phyloP scores from a whole-genome alignment of 2,113 vertebrate species.

The Lathamus discolor region DNA sequence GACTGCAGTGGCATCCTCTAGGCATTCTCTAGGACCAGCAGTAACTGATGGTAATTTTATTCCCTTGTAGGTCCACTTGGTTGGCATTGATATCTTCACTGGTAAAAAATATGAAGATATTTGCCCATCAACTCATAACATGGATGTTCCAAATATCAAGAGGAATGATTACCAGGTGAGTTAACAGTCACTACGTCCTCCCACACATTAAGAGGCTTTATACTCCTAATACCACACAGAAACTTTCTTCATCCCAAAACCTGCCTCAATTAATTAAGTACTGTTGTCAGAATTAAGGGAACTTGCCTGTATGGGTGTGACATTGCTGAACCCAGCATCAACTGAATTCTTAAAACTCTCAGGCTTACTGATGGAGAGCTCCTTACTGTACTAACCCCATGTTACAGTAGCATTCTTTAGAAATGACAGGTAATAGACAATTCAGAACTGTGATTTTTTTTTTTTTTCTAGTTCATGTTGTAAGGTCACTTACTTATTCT shows the following conservation, averaged over 20 bases:
- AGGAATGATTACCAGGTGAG: conserved; percentile 94
- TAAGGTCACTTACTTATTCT: not conserved
- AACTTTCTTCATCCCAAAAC: not conserved
- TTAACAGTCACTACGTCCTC: not conserved
- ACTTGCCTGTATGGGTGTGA: not conserved
- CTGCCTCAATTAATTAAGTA: not conserved
- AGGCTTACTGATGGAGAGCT: not conserved
- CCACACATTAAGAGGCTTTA: not conserved
- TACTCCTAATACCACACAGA: not conserved
- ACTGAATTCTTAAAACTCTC: not conserved
- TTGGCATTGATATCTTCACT: conserved; percentile 98
- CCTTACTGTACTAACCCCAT: not conserved
- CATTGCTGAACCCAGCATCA: not conserved
- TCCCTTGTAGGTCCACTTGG: conserved; percentile 88
- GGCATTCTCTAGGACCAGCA: not conserved
- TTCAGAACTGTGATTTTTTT: not conserved
- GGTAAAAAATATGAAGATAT: conserved; percentile 99
- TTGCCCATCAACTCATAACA: conserved; percentile 98
- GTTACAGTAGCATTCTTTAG: not conserved
- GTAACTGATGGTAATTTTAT: not conserved
- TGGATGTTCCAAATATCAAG: conserved; percentile 98
- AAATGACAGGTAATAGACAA: not conserved
- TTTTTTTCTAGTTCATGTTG: not conserved
- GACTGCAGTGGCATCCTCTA: not conserved
- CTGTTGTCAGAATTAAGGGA: not conserved